Percentiles rank a stretch among this genome's conserved stretches.
These are phyloP conservation scores for Hirudinaria manillensis DNA, from an alignment of 2,888 invertebrate genomes.

Conservation along the genomic window DNA sequence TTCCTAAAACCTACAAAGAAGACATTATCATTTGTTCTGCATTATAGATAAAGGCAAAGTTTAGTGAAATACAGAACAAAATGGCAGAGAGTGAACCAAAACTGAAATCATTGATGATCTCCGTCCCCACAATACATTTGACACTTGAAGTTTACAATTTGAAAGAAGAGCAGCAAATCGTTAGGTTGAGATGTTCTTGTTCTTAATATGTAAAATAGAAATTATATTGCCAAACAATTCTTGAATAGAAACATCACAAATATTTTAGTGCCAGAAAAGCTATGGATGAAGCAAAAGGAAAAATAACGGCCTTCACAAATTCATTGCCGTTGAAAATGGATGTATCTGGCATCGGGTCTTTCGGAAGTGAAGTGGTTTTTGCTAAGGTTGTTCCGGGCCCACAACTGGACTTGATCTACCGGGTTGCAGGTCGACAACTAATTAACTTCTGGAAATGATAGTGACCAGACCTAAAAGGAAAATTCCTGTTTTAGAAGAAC, in stretches of 20 bases:
- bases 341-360: conserved; percentile 6
- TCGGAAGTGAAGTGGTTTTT: neutral
- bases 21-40: neutral
- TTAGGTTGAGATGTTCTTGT: neutral
- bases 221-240: neutral
- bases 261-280: conserved; percentile 9
- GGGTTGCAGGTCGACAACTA: neutral
- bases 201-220: neutral
- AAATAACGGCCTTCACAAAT: neutral
- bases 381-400: conserved; percentile 1
- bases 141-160: conserved; percentile 13
- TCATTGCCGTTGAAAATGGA: neutral
- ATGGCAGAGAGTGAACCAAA: neutral
- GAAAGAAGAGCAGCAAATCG: conserved; percentile 2
- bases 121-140: conserved; percentile 7
- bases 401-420: neutral
- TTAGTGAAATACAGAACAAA: neutral
- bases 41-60: neutral
- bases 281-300: conserved; percentile 6
- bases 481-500: neutral
- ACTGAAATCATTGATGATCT: conserved; percentile 1
- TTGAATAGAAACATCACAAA: neutral
- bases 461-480: neutral
- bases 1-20: neutral
- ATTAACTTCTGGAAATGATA: neutral